Evolutionary conservation across 2,113 vertebrate species (phyloP).

Genomic region (Ptilorrhoa leucosticta): DNA sequence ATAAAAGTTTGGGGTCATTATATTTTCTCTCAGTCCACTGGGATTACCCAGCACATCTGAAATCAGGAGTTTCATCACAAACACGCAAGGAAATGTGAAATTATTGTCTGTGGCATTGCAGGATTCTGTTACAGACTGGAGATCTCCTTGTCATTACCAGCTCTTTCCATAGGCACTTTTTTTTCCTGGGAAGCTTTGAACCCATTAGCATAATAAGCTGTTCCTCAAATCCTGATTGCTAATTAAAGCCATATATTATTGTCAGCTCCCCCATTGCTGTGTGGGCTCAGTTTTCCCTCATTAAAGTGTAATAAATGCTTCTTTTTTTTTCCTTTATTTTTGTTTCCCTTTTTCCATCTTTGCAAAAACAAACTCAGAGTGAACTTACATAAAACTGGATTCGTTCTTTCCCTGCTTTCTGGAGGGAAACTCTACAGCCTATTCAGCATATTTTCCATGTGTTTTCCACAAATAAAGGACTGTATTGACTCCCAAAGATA

Average conservation of each 20-base stretch:
- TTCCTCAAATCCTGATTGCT: constrained; percentile 61
- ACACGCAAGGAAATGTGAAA: neutral
- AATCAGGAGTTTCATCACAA: constrained; percentile 25
- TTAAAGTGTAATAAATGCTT: constrained; percentile 54
- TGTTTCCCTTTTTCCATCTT: neutral
- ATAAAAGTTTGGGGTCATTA: neutral
- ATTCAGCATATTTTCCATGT: neutral
- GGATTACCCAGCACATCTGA: neutral
- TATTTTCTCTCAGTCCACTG: neutral
- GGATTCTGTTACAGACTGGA: constrained; percentile 42
- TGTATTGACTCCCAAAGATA: neutral
- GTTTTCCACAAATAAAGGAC: neutral
- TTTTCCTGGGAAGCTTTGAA: constrained; percentile 44
- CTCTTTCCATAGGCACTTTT: constrained; percentile 42
- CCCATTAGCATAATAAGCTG: constrained; percentile 48
- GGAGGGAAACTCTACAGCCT: neutral
- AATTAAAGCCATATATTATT: constrained; percentile 66
- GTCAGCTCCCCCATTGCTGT: constrained; percentile 47
- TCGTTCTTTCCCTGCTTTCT: neutral
- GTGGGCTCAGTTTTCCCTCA: constrained; percentile 28
- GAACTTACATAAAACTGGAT: neutral
- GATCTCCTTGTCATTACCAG: constrained; percentile 40
- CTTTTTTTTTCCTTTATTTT: neutral
- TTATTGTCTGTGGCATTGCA: constrained; percentile 42
- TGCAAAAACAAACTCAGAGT: neutral